A percentile compares a stretch with the other conserved stretches of the same genome.
Conservation (phyloP, 2,113 vertebrate species). For the Marmota flaviventris region DNA sequence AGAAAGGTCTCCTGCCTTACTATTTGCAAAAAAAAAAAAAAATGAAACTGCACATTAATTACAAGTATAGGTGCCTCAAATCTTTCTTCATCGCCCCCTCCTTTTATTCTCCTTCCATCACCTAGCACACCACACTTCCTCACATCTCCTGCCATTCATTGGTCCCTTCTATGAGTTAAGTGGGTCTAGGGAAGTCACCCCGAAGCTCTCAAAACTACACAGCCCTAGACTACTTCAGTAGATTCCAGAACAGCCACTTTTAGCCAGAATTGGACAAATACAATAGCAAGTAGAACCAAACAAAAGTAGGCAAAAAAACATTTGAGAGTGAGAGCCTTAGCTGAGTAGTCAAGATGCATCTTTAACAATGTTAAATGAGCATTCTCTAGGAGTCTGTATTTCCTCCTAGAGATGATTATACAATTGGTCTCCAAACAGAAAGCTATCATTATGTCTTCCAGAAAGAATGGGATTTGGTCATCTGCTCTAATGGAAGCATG, state of each 20-base stretch:
- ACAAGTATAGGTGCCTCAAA: not conserved
- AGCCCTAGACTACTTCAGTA: not conserved
- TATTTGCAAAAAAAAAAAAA: too few species aligned
- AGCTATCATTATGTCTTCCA: not conserved
- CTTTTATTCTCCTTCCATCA: not conserved
- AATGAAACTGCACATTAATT: not conserved
- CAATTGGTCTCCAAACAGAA: not conserved
- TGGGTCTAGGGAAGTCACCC: not conserved
- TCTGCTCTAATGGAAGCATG: not conserved
- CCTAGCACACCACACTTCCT: accelerated
- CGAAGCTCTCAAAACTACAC: too few species aligned
- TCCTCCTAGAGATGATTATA: not conserved
- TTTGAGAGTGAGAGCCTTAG: not conserved
- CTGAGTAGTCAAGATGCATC: not conserved
- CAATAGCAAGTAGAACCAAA: not conserved
- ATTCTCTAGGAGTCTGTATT: not conserved
- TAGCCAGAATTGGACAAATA: not conserved
- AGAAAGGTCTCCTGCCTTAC: not conserved
- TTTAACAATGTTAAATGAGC: not conserved
- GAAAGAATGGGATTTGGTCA: not conserved
- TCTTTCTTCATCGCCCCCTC: not conserved
- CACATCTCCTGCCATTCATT: not conserved
- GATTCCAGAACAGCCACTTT: not conserved
- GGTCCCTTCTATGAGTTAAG: not conserved
- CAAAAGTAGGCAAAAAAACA: not conserved